Base-by-base conservation (phyloP, 53 echinoderm and acorn worm species). In the Paelopatides confundens region DNA sequence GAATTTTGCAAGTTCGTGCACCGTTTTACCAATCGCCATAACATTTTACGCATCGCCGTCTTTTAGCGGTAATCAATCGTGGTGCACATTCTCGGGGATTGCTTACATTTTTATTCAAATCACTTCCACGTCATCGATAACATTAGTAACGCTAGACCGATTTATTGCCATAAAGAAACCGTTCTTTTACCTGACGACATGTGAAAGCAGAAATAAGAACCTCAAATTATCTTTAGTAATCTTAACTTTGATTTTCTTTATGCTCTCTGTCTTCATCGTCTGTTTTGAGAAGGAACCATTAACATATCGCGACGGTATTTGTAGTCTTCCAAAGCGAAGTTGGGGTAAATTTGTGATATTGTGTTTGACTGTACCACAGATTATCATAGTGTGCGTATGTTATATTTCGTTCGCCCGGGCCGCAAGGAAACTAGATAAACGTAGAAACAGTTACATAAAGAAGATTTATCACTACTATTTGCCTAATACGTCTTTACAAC, bases 81-180 rank as follows among this genome's bases (percentile, higher is more conserved):
- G 71, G 74, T 94, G 94, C 69, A 88, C 24, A 23, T 62, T 86
- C 1, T 86, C 52, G 18, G 89, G 77, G 2, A 66, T 78, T 15
- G 23, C 53, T 23, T 88, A 81, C n/a, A 68, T 77, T 4, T 63
- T 62, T 17, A 63, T 88, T 37, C 91, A 88, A 62, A 37, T 94
- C 9, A 54, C 62, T 31, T 91, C 94, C 3, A 91, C 91, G n/a
- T 39, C 68, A 5, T 66, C 85, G 1, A 76, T 94, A 13, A 88
- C 94, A 2, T 47, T 94, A 3, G 91, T 94, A 88, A 94, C 91
- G 35, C 24, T 88, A 28, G 94, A 94, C 76, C 88, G 94, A 7
- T 94, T 88, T 69, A 71, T 91, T n/a, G 94, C 94, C 5, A 81
- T 91, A 48, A 63, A 82, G 33, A 91, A 88, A 81, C 94, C 94